Percentiles rank a stretch among this genome's conserved stretches.
Conservation (phyloP, 1,140 invertebrate genomes). For the Papilio aristodemus region DNA sequence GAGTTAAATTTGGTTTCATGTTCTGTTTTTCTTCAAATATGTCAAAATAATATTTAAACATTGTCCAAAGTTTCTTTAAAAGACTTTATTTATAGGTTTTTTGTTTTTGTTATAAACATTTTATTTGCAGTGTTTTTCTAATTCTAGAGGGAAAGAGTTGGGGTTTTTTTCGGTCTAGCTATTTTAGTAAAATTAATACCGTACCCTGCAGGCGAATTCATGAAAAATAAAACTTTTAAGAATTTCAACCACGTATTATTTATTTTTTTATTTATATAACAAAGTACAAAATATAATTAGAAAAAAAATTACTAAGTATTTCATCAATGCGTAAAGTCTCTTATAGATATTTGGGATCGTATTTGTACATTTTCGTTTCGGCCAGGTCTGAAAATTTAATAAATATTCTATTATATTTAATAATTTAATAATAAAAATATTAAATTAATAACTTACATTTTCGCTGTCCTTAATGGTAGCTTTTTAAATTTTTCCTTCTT, state of each 20-base stretch:
- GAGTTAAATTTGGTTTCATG: too few species aligned
- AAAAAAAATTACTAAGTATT: neutral
- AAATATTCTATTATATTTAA: neutral
- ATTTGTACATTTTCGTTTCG: neutral
- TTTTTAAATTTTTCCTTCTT: neutral
- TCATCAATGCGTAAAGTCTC: neutral
- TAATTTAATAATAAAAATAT: neutral
- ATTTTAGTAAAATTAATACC: too few species aligned
- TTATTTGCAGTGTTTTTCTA: too few species aligned
- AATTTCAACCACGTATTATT: neutral
- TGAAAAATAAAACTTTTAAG: neutral
- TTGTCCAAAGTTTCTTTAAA: too few species aligned
- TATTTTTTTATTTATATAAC: neutral
- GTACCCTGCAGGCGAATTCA: neutral
- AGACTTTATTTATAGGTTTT: too few species aligned
- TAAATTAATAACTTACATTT: neutral
- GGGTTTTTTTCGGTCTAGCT: too few species aligned
- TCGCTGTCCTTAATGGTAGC: neutral
- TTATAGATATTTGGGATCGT: conserved; percentile 7
- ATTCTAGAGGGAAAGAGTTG: too few species aligned
- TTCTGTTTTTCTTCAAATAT: too few species aligned
- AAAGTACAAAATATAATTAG: neutral
- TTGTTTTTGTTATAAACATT: too few species aligned
- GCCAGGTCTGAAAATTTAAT: conserved; percentile 2
- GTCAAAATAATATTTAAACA: too few species aligned